These are phyloP conservation scores for Istiophorus platypterus DNA, from an alignment of 2,113 vertebrate genomes.

Conservation along the genomic window DNA sequence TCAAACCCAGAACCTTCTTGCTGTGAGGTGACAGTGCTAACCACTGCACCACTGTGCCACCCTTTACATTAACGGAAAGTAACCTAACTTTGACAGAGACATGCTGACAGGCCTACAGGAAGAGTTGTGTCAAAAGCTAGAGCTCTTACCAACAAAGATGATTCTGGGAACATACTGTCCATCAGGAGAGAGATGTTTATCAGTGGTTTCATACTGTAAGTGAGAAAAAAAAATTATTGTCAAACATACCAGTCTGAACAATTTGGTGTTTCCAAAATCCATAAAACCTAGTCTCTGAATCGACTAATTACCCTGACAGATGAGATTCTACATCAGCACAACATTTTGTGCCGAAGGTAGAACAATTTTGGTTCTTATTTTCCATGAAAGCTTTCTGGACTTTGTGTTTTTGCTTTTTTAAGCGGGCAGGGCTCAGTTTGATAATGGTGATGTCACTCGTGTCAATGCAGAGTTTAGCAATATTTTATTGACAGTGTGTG, in stretches of 20 bases:
- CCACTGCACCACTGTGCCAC: background rate
- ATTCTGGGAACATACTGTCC: slow-evolving; percentile 96
- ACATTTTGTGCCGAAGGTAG: too few relatives aligned
- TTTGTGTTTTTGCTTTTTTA: too few relatives aligned
- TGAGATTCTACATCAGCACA: too few relatives aligned
- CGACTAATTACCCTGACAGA: background rate
- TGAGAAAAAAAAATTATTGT: slow-evolving; percentile 5
- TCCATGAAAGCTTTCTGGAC: too few relatives aligned
- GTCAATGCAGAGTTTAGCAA: background rate
- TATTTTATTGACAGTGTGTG: background rate
- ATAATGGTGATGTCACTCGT: too few relatives aligned
- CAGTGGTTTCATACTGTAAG: slow-evolving; percentile 94
- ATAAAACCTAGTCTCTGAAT: background rate
- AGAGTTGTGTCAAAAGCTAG: background rate
- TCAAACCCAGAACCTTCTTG: too few relatives aligned
- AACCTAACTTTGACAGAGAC: background rate
- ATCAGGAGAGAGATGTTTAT: slow-evolving; percentile 95
- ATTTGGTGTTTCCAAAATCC: background rate
- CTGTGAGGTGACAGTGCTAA: background rate
- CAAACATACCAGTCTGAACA: background rate
- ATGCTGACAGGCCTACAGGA: background rate
- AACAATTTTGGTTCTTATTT: too few relatives aligned
- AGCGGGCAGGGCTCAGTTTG: too few relatives aligned
- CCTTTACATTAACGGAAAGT: background rate
- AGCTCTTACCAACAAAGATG: slow-evolving; percentile 94